These are phyloP conservation scores for Pyrocoelia pectoralis DNA, from an alignment of 2,888 invertebrate species.

Conservation along the genomic window DNA sequence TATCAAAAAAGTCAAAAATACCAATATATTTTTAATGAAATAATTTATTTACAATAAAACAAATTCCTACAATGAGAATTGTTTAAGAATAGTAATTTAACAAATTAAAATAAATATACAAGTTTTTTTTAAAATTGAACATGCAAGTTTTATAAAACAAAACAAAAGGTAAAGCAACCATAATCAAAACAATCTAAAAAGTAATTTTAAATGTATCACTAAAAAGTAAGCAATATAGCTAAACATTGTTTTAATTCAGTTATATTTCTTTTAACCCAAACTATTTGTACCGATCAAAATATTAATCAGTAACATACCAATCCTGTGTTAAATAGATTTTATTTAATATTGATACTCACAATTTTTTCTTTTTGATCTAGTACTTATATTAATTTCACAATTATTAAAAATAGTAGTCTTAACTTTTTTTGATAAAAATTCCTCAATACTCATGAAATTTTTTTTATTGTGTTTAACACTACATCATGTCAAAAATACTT, in stretches of 20 bases:
- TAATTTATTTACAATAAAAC: constrained; percentile 37
- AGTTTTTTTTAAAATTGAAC: constrained; percentile 20
- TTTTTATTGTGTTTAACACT: constrained; percentile 28
- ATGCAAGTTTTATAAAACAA: constrained; percentile 27
- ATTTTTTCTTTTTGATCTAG: constrained; percentile 12
- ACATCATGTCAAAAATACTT: constrained; percentile 23
- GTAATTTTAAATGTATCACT: constrained; percentile 1
- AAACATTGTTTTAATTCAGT: neutral
- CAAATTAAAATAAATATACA: constrained; percentile 34
- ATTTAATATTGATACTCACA: constrained; percentile 23
- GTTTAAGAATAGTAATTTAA: constrained; percentile 26
- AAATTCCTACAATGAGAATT: constrained; percentile 27
- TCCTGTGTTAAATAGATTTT: constrained; percentile 19
- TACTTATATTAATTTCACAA: constrained; percentile 11
- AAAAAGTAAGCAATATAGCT: neutral
- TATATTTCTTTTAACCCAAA: constrained; percentile 16
- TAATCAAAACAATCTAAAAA: constrained; percentile 28
- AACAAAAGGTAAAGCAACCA: constrained; percentile 28
- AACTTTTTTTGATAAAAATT: constrained; percentile 20
- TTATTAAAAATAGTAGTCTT: constrained; percentile 25
- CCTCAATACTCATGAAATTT: constrained; percentile 6
- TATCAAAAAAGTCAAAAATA: too few species aligned
- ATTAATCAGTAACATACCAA: constrained; percentile 26
- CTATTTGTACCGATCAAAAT: constrained; percentile 33
- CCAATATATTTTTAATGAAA: constrained; percentile 25